Conservation (phyloP, 2,888 invertebrate genomes). For the Eumacrocentrus americanus region DNA sequence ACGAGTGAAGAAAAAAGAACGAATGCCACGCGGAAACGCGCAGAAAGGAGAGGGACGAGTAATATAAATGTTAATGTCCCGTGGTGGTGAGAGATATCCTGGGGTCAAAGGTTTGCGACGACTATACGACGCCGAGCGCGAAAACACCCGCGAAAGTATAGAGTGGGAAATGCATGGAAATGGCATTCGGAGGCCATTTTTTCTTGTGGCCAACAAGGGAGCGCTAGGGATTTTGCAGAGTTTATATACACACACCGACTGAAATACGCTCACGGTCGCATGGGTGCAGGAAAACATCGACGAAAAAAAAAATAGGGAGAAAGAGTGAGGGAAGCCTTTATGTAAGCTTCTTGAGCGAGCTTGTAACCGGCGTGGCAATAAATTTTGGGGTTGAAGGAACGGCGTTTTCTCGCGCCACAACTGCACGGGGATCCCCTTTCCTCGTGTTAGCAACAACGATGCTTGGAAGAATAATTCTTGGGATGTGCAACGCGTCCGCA, state of each 20-base stretch:
- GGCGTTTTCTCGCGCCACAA: constrained; percentile 24
- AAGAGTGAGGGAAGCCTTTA: constrained; percentile 34
- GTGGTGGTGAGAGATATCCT: constrained; percentile 24
- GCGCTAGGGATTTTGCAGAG: background rate
- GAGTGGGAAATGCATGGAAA: constrained; percentile 40
- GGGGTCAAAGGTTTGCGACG: constrained; percentile 22
- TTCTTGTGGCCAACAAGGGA: constrained; percentile 20
- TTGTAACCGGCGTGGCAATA: constrained; percentile 40
- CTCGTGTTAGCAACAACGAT: constrained; percentile 19
- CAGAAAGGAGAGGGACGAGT: constrained; percentile 39
- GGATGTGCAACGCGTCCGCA: constrained; percentile 9
- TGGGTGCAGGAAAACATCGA: constrained; percentile 16
- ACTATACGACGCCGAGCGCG: background rate
- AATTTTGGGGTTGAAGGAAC: constrained; percentile 28
- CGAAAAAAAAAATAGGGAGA: constrained; percentile 15
- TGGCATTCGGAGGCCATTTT: constrained; percentile 35
- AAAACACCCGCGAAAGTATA: constrained; percentile 27
- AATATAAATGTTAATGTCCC: constrained; percentile 54
- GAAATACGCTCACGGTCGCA: constrained; percentile 22
- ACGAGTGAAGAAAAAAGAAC: constrained; percentile 35
- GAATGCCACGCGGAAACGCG: constrained; percentile 34
- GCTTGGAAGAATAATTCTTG: constrained; percentile 31
- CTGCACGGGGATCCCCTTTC: background rate
- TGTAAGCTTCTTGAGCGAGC: constrained; percentile 36
- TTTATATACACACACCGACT: background rate